A percentile compares a stretch with the other conserved stretches of the same genome.
phyloP scores from a whole-genome alignment of 2,888 invertebrate species.

The Drosophila niveifrons region DNA sequence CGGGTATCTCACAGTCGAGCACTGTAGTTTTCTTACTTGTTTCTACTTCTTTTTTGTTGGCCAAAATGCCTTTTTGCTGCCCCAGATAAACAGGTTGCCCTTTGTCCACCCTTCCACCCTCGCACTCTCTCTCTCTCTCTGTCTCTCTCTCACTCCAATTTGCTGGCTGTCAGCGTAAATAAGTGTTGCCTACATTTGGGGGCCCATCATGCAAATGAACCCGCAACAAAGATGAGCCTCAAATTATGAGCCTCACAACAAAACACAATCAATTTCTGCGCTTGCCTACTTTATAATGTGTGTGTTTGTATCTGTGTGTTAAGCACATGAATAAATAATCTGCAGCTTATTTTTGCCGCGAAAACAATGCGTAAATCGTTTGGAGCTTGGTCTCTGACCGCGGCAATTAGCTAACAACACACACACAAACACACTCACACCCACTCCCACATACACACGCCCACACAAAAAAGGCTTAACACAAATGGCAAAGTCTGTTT shows the following conservation, averaged over 20 bases:
- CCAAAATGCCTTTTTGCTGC: constrained; percentile 44
- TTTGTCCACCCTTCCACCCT: neutral
- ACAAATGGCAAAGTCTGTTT: constrained; percentile 2
- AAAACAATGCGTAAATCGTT: constrained; percentile 29
- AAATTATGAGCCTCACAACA: constrained; percentile 51
- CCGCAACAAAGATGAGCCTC: constrained; percentile 52
- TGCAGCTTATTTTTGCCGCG: constrained; percentile 32
- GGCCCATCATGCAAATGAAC: constrained; percentile 49
- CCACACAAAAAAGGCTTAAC: neutral
- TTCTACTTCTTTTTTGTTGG: constrained; percentile 1
- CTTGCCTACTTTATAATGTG: constrained; percentile 32
- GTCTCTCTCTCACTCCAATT: neutral
- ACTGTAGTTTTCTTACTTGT: no score
- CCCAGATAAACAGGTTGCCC: constrained; percentile 35
- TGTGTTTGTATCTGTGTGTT: constrained; percentile 12
- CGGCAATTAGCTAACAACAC: constrained; percentile 64
- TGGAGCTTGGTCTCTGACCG: constrained; percentile 59
- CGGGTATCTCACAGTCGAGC: no score
- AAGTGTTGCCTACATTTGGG: constrained; percentile 63
- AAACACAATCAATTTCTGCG: constrained; percentile 42
- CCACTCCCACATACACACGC: no score
- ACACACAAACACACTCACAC: constrained; percentile 7
- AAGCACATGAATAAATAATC: constrained; percentile 70
- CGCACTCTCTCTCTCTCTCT: neutral
- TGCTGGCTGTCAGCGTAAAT: constrained; percentile 47